Evolutionary conservation across 1,140 invertebrate genomes (phyloP).

Genomic region (Drosophila tristis): DNA sequence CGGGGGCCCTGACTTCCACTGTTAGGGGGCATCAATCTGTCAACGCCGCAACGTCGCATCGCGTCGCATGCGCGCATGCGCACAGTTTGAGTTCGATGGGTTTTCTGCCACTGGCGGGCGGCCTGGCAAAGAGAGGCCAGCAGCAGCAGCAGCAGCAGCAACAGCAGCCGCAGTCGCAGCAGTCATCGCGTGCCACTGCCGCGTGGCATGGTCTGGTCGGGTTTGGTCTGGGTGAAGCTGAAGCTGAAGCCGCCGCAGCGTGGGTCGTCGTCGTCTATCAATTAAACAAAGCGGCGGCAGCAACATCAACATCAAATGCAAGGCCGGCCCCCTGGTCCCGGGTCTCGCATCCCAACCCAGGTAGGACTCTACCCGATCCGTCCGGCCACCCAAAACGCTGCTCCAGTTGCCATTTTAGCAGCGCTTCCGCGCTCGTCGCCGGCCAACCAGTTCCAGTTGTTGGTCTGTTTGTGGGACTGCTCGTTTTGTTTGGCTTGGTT

Average conservation of each 20-base stretch:
- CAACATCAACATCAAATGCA: conserved; percentile 74
- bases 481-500: conserved; percentile 25
- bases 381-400: conserved; percentile 74
- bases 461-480: conserved; percentile 15
- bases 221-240: background rate
- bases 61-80: conserved; percentile 75
- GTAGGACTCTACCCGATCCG: conserved; percentile 37
- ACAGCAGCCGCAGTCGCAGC: conserved; percentile 22
- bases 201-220: conserved; percentile 16
- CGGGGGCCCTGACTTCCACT: conserved; percentile 54
- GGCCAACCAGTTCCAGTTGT: conserved; percentile 49
- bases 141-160: conserved; percentile 1
- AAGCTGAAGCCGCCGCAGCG: conserved; percentile 53
- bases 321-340: conserved; percentile 61
- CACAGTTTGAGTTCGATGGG: conserved; percentile 81
- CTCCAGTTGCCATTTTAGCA: conserved; percentile 74
- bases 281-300: conserved; percentile 77
- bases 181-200: conserved; percentile 41
- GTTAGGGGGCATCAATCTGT: conserved; percentile 80
- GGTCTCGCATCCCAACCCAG: conserved; percentile 13
- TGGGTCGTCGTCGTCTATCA: conserved; percentile 75
- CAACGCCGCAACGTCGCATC: conserved; percentile 73
- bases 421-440: conserved; percentile 67
- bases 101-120: conserved; percentile 69
- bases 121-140: conserved; percentile 40